phyloP scores from a whole-genome alignment of 2,888 invertebrate genomes.

The Xanthia icteritia region DNA sequence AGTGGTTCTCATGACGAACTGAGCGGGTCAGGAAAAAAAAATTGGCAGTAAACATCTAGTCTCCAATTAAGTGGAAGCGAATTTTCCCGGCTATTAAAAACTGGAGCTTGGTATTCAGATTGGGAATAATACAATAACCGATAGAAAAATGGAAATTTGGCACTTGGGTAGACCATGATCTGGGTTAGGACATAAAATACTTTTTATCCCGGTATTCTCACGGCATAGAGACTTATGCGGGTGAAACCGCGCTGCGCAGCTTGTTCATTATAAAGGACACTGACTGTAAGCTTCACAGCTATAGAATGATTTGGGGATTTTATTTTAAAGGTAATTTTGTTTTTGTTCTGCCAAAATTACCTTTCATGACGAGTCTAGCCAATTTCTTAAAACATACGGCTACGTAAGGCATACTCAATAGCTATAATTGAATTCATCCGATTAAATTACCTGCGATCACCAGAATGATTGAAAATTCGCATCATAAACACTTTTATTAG shows the following conservation, averaged over 20 bases:
- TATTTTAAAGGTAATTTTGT: too few relatives aligned
- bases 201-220: too few relatives aligned
- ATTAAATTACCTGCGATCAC: conserved; percentile 19
- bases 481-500: conserved; percentile 24
- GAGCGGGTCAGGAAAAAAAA: too few relatives aligned
- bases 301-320: too few relatives aligned
- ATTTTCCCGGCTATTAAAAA: background rate
- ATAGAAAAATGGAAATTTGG: too few relatives aligned
- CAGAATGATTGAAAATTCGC: conserved; percentile 39
- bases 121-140: background rate
- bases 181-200: too few relatives aligned
- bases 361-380: background rate
- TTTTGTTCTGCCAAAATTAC: too few relatives aligned
- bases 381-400: background rate
- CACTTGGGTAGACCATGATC: too few relatives aligned
- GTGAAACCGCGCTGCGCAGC: too few relatives aligned
- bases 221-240: too few relatives aligned
- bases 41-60: too few relatives aligned
- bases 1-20: background rate
- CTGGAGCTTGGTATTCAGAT: background rate
- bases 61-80: too few relatives aligned
- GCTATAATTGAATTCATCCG: conserved; percentile 21
- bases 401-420: background rate
- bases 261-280: background rate
- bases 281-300: background rate